Base-by-base conservation (phyloP, 2,888 invertebrate genomes). In the Periphyllus acericola region DNA sequence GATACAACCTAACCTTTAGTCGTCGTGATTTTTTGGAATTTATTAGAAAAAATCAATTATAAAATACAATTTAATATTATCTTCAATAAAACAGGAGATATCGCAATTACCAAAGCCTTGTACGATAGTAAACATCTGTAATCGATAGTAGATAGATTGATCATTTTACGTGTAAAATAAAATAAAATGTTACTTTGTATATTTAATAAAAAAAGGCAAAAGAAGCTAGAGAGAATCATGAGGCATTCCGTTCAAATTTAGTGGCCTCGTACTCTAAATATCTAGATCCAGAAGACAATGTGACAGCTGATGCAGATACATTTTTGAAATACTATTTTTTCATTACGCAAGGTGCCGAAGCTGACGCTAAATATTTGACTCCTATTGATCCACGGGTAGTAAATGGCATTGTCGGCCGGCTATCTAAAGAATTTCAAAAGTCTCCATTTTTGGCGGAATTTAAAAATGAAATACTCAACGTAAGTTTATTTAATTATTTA, bases 391-490 rank as follows among this genome's bases (percentile, higher is more conserved):
- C 87, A 32, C n/a, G 60, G n/a, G 72, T 75, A 74, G 87, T 87
- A n/a, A 60, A 72, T 75, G 87, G 87, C 14, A 75, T 87, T 74
- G 19, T 87, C 29, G 25, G 74, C 9, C 71, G 80, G 60, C 17
- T 87, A 14, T 81, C 87, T 17, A 81, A 75, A 8, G 55, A 87
- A 32, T 87, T 75, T 9, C 87, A 87, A 87, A 87, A 80, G 19
- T 87, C 87, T 29, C 87, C 87, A 60, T 87, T 81, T 74, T 81
- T 87, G 19, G 25, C 74, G 14, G 80, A 87, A 40, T 81, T 87
- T 46, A 81, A 81, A 87, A 80, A 87, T 46, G 87, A 81, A 87
- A 87, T 87, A 81, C 81, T 87, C 14, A 87, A 87, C 25, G 87
- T 87, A 87, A 87, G 87, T 32, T 29, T 46, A 46, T 46, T 46